These are phyloP conservation scores for Sclerodermus sp. DNA, from an alignment of 2,888 invertebrate species.

Conservation along the genomic window DNA sequence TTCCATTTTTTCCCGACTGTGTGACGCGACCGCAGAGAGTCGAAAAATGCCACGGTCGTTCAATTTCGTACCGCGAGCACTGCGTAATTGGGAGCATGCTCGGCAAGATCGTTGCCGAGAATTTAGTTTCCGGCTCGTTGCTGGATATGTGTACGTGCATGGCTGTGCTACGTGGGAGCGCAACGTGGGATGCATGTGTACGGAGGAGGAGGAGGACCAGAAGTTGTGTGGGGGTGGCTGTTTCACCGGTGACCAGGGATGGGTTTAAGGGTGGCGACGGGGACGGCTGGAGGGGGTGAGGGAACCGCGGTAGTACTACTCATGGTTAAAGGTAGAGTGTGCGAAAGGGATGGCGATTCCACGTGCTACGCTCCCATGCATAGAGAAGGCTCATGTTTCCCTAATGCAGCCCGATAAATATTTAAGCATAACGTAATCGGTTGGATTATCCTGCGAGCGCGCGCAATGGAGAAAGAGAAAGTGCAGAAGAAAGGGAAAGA, in stretches of 20 bases:
- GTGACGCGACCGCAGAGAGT: slow-evolving; percentile 23
- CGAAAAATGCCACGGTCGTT: slow-evolving; percentile 43
- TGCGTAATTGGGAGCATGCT: slow-evolving; percentile 50
- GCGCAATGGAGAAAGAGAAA: slow-evolving; percentile 1
- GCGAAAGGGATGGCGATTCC: slow-evolving; percentile 45
- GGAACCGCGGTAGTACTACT: slow-evolving; percentile 16
- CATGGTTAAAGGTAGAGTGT: slow-evolving; percentile 20
- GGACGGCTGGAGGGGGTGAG: slow-evolving; percentile 6
- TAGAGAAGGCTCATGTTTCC: slow-evolving; percentile 55
- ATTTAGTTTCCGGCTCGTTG: slow-evolving; percentile 47
- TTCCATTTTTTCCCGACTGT: neutral
- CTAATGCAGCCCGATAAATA: slow-evolving; percentile 55
- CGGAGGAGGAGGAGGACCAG: slow-evolving; percentile 4
- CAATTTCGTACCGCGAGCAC: slow-evolving; percentile 44
- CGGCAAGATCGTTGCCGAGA: slow-evolving; percentile 48
- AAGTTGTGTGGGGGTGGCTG: slow-evolving; percentile 5
- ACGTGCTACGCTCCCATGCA: slow-evolving; percentile 54
- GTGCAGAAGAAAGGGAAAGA: neutral
- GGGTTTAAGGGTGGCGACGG: too few species aligned
- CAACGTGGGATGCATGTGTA: neutral
- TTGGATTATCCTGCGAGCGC: slow-evolving; percentile 43
- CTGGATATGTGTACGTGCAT: neutral
- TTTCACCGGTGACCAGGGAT: too few species aligned
- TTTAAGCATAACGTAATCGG: slow-evolving; percentile 56
- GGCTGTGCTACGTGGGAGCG: neutral